Conservation (phyloP, 2,113 vertebrate genomes). For the Neolamprologus longior region DNA sequence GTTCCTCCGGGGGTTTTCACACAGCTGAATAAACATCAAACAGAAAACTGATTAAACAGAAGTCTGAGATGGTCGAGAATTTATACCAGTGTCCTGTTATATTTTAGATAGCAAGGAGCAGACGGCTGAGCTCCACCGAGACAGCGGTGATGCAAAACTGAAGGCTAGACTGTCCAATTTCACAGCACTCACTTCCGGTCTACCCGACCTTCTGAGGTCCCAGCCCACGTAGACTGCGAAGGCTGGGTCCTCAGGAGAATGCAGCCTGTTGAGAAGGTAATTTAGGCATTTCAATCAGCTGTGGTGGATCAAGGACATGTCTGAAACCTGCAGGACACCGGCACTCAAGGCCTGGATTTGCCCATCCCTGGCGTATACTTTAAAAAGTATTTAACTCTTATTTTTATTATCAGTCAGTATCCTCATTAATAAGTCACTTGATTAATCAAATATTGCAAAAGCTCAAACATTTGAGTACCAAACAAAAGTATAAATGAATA, state of each 20-base stretch:
- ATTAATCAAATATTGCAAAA: neutral
- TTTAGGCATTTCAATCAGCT: neutral
- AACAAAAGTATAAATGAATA: neutral
- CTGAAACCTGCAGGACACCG: neutral
- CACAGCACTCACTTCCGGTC: neutral
- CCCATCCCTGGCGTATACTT: neutral
- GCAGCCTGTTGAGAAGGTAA: neutral
- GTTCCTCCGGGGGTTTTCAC: neutral
- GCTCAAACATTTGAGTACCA: neutral
- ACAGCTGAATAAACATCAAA: neutral
- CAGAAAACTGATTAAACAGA: neutral
- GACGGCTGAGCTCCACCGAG: neutral
- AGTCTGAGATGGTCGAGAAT: neutral
- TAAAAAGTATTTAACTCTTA: neutral
- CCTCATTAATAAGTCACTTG: neutral
- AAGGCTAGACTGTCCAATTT: rapidly evolving
- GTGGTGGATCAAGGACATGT: neutral
- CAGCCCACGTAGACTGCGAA: rapidly evolving
- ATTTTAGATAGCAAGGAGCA: neutral
- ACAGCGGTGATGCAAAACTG: neutral
- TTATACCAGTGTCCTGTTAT: neutral
- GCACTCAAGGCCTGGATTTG: neutral
- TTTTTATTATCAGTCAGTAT: neutral
- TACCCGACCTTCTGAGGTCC: neutral
- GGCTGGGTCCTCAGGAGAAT: neutral